Base-by-base conservation (phyloP, 2,888 invertebrate genomes). In the Zootermopsis nevadensis region DNA sequence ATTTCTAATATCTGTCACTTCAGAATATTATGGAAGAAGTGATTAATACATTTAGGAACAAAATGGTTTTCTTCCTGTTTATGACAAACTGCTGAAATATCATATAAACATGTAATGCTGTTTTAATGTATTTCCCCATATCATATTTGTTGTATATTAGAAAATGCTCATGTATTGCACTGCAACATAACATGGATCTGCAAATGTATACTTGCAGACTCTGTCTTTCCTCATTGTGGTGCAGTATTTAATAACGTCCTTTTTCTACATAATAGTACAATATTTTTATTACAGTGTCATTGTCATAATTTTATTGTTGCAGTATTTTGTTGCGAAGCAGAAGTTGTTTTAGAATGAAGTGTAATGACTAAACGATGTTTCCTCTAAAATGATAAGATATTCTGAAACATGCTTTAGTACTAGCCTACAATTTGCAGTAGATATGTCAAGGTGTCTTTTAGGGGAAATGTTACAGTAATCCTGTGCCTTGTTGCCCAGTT, bases 341-440 rank as follows among this genome's bases (percentile, higher is more conserved):
- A 74, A 74, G 74, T 74, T 74, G 74, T 74, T 74, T 74, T 74
- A 74, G 74, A 74, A 38, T 74, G 48, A 48, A 1, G 60, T 74
- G 22, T 38, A 38, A 42, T 74, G 74, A 38, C 38, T 42, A 30
- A 74, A 42, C 30, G 8, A 31, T 74, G 24, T 38, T 74, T 74
- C 38, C 38, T 74, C 38, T 38, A 60, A 60, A 60, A 60, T 60
- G 6, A 60, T 60, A n/a, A 6, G 8, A 60, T 15, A 60, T 60
- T 60, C 27, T 60, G 27, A 60, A 60, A 60, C 60, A 8, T n/a
- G 12, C 60, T 60, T 60, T 3, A 60, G 7, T 6, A 27, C 3
- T 27, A 60, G n/a, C 10, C 2, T 74, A 15, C 10, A n/a, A n/a
- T 27, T 69, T 69, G 31, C 19, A 69, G 15, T 69, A 69, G 31